Percentiles rank a stretch among this genome's conserved stretches.
phyloP scores from a whole-genome alignment of 2,888 invertebrate species.

The Byasa hedistus region DNA sequence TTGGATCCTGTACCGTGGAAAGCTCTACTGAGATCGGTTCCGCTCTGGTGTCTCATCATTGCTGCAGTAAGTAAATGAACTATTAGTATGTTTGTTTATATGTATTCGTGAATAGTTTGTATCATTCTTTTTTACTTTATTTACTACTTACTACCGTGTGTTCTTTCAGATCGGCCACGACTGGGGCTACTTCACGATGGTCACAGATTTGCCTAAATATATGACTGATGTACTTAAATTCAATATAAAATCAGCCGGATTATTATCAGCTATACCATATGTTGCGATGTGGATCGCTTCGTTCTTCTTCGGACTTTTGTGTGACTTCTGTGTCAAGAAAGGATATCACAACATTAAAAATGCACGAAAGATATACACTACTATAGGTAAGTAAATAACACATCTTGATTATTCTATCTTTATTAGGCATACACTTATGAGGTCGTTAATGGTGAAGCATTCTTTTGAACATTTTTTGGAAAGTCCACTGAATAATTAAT shows the following conservation, averaged over 20 bases:
- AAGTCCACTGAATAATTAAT: no score
- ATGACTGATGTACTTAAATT: slow-evolving; percentile 84
- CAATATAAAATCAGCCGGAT: slow-evolving; percentile 82
- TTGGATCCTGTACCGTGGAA: slow-evolving; percentile 85
- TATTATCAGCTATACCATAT: slow-evolving; percentile 83
- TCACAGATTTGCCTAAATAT: slow-evolving; percentile 85
- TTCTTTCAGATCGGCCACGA: slow-evolving; percentile 81
- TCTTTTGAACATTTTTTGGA: no score
- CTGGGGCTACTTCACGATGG: slow-evolving; percentile 86
- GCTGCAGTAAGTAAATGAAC: slow-evolving; percentile 79
- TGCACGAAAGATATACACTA: slow-evolving; percentile 84
- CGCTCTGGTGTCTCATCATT: slow-evolving; percentile 85
- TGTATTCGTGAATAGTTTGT: no score
- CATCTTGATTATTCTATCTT: not conserved
- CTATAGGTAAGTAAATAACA: slow-evolving; percentile 79
- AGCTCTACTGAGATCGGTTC: slow-evolving; percentile 82
- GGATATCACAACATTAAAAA: slow-evolving; percentile 79
- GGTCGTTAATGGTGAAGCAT: no score
- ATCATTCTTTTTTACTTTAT: no score
- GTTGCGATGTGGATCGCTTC: slow-evolving; percentile 84
- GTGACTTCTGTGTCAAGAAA: slow-evolving; percentile 84
- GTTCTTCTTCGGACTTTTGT: slow-evolving; percentile 82
- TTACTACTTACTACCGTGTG: slow-evolving; percentile 5
- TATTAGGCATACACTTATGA: no score
- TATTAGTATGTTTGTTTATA: not conserved